Percentiles rank a stretch among this genome's conserved stretches.
These are phyloP conservation scores for Diaphora mendica DNA, from an alignment of 2,888 invertebrate genomes.

Conservation along the genomic window DNA sequence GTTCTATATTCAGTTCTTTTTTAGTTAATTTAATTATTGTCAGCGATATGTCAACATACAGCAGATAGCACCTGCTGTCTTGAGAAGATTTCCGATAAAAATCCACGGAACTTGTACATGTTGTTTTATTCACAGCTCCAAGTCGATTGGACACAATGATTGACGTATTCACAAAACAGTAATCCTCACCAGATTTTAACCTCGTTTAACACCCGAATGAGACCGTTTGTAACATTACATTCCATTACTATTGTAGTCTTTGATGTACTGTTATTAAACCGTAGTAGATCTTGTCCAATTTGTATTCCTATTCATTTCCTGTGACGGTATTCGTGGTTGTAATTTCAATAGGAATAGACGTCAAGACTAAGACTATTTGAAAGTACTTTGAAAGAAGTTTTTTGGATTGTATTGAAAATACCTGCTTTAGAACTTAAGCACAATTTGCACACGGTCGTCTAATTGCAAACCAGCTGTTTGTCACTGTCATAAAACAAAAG, in stretches of 20 bases:
- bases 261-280: slow-evolving; percentile 64
- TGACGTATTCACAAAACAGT: slow-evolving; percentile 78
- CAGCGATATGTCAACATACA: slow-evolving; percentile 4
- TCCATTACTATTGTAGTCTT: slow-evolving; percentile 59
- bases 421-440: no score
- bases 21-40: no score
- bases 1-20: no score
- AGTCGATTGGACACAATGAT: slow-evolving; percentile 68
- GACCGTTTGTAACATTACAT: slow-evolving; percentile 71
- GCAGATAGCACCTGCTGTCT: slow-evolving; percentile 19
- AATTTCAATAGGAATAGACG: not conserved
- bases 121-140: slow-evolving; percentile 46
- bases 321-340: slow-evolving; percentile 25
- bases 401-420: no score
- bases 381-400: not conserved
- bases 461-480: no score
- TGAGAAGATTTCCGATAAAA: slow-evolving; percentile 14
- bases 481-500: not conserved
- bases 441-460: no score
- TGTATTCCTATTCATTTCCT: slow-evolving; percentile 39
- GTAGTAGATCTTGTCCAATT: slow-evolving; percentile 47
- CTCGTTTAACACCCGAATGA: slow-evolving; percentile 66
- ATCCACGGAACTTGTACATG: not conserved
- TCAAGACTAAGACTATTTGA: not conserved
- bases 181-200: slow-evolving; percentile 77